Evolutionary conservation across 2,797 vertebrate species (phyloP).

Genomic region (Rhinoraja longicauda): DNA sequence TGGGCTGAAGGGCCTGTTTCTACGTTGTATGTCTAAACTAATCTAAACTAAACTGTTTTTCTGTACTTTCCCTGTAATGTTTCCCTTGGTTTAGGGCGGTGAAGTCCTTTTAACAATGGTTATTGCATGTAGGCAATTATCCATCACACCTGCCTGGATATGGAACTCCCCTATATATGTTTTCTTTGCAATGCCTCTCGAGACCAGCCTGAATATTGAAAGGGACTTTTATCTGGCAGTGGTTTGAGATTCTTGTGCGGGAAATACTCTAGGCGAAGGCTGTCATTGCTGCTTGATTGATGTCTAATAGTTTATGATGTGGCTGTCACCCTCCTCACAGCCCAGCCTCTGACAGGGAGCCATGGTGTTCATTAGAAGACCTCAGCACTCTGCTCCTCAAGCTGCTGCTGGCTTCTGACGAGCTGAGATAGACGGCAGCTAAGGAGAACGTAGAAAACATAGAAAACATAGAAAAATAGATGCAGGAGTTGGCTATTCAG

Average conservation of each 20-base stretch:
- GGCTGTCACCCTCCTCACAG: not conserved
- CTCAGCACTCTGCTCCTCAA: not conserved
- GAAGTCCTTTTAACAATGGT: too few relatives aligned
- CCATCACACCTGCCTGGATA: not conserved
- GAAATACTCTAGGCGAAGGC: not conserved
- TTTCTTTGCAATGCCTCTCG: not conserved
- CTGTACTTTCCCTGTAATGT: not conserved
- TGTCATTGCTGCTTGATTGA: not conserved
- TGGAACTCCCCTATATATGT: not conserved
- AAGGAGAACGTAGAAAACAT: too few relatives aligned
- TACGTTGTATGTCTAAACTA: too few relatives aligned
- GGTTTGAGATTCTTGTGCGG: not conserved
- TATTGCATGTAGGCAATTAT: not conserved
- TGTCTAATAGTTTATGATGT: not conserved
- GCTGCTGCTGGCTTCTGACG: not conserved
- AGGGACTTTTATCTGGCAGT: not conserved
- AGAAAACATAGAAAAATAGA: too few relatives aligned
- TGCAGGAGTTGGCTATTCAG: too few relatives aligned
- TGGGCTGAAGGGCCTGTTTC: too few relatives aligned
- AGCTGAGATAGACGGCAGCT: not conserved
- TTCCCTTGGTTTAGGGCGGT: not conserved
- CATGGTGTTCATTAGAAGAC: not conserved
- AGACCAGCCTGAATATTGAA: not conserved
- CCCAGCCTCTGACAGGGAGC: too few relatives aligned
- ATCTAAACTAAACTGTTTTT: too few relatives aligned